Evolutionary conservation across 1,140 invertebrate species (phyloP).

Genomic region (Rhizoglyphus robini): DNA sequence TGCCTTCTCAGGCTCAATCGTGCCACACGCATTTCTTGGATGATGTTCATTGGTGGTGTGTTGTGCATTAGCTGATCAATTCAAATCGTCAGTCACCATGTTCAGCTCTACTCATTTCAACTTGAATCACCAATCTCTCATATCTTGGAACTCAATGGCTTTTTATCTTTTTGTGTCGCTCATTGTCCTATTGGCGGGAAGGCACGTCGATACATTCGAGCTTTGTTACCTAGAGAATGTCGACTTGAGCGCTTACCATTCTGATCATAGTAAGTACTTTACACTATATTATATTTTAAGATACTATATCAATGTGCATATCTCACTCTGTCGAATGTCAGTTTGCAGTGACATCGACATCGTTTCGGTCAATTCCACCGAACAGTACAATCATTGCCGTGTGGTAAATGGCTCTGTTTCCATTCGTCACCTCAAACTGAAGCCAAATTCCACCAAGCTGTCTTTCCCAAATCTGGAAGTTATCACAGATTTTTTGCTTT

Average conservation of each 20-base stretch:
- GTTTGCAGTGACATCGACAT: neutral
- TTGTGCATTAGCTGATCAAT: too few species aligned
- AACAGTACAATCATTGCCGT: neutral
- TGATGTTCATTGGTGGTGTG: too few species aligned
- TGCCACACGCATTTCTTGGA: neutral
- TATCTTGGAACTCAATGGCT: too few species aligned
- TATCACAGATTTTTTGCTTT: neutral
- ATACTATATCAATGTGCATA: neutral
- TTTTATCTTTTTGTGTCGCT: too few species aligned
- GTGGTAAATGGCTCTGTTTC: neutral
- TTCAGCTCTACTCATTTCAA: neutral
- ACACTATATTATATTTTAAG: neutral
- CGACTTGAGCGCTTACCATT: too few species aligned
- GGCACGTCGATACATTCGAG: too few species aligned
- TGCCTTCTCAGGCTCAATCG: neutral
- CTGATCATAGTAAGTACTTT: neutral
- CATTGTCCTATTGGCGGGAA: too few species aligned
- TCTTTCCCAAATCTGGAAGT: conserved; percentile 1
- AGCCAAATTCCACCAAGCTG: neutral
- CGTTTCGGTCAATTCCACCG: neutral
- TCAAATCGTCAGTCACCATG: neutral
- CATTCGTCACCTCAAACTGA: neutral
- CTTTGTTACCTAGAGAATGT: too few species aligned
- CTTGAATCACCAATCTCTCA: too few species aligned
- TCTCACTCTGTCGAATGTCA: neutral